Evolutionary conservation across 2,888 invertebrate species (phyloP).

Genomic region (Synergus itoensis): DNA sequence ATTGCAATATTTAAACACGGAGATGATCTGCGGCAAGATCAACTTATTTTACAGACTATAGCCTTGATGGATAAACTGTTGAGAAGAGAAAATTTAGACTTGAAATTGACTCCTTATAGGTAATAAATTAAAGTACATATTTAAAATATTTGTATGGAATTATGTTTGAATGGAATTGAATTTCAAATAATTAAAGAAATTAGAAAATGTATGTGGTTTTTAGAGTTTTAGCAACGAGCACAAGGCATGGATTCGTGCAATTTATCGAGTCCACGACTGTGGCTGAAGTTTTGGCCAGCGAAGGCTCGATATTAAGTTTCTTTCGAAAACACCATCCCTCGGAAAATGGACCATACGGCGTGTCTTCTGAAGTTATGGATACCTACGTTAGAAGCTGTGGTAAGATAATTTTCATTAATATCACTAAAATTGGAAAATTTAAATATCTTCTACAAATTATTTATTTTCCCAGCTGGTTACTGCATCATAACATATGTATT

Average conservation of each 20-base stretch:
- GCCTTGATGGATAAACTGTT: slow-evolving; percentile 98
- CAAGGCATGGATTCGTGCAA: slow-evolving; percentile 97
- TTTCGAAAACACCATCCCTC: slow-evolving; percentile 94
- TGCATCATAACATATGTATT: slow-evolving; percentile 98
- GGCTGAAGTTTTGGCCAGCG: slow-evolving; percentile 92
- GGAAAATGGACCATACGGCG: slow-evolving; percentile 93
- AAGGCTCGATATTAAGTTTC: slow-evolving; percentile 95
- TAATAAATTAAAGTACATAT: slow-evolving; percentile 46
- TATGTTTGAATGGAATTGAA: background rate
- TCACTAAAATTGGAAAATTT: slow-evolving; percentile 20
- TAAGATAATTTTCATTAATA: slow-evolving; percentile 64
- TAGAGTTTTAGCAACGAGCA: slow-evolving; percentile 95
- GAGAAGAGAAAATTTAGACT: slow-evolving; percentile 95
- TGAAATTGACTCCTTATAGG: slow-evolving; percentile 96
- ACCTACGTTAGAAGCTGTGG: slow-evolving; percentile 96
- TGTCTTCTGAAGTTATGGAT: slow-evolving; percentile 97
- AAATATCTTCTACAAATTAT: slow-evolving; percentile 30
- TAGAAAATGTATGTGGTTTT: slow-evolving; percentile 14
- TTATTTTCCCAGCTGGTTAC: slow-evolving; percentile 88
- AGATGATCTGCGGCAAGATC: slow-evolving; percentile 98
- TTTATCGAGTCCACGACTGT: slow-evolving; percentile 96
- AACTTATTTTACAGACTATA: slow-evolving; percentile 98
- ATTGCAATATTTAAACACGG: slow-evolving; percentile 98
- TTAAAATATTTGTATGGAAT: background rate
- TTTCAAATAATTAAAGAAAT: background rate